phyloP scores from a whole-genome alignment of 2,113 vertebrate species.

The Cyprinus carpio region DNA sequence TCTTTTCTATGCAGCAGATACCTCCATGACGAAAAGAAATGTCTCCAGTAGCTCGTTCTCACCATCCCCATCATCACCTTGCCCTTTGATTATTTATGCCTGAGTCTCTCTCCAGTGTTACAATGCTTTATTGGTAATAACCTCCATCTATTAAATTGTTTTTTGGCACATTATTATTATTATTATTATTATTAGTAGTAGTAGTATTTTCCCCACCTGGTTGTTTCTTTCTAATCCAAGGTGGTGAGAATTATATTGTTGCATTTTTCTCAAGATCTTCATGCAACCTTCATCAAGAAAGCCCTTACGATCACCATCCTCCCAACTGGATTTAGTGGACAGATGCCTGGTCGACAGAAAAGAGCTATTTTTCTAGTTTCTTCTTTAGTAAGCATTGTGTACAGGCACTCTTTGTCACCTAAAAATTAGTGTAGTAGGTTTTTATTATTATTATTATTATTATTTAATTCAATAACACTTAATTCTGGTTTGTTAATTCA shows the following conservation, averaged over 20 bases:
- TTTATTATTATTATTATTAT: too few species aligned
- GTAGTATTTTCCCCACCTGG: constrained; percentile 34
- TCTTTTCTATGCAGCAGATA: constrained; percentile 44
- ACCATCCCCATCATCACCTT: constrained; percentile 5
- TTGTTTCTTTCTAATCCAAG: constrained; percentile 50
- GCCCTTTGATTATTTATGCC: constrained; percentile 54
- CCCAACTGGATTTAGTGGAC: neutral
- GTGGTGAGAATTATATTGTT: constrained; percentile 45
- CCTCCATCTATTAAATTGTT: constrained; percentile 56
- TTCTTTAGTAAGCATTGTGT: neutral
- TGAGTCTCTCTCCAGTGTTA: constrained; percentile 38
- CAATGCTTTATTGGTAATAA: constrained; percentile 59
- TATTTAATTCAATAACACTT: neutral
- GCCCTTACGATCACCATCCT: neutral
- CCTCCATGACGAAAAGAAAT: constrained; percentile 55
- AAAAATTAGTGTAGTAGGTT: neutral
- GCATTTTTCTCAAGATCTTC: neutral
- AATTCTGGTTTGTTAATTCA: neutral
- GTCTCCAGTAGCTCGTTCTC: constrained; percentile 22
- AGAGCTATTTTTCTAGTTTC: neutral
- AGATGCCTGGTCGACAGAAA: neutral
- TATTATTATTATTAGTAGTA: too few species aligned
- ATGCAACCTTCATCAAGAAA: neutral
- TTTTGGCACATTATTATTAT: constrained; percentile 25
- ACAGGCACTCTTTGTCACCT: neutral